phyloP scores from a whole-genome alignment of 1,140 invertebrate species.

The Orussus abietinus region DNA sequence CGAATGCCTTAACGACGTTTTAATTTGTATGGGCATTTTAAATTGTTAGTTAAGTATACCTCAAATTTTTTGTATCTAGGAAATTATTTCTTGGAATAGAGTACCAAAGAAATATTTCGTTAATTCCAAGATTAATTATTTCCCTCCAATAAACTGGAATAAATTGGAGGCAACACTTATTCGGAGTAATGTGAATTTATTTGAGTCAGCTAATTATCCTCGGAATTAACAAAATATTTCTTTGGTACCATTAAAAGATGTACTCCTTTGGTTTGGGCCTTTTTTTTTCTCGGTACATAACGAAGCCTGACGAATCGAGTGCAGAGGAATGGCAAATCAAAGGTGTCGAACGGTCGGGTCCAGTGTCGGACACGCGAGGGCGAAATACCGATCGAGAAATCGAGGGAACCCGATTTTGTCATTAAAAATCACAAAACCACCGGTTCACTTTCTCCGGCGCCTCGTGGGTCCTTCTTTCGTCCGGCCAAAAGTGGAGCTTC shows the following conservation, averaged over 20 bases:
- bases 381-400: slow-evolving; percentile 1
- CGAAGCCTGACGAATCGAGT: background rate
- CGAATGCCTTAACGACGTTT: too few species aligned
- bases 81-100: slow-evolving; percentile 3
- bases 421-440: background rate
- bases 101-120: too few species aligned
- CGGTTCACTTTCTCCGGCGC: background rate
- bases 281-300: slow-evolving; percentile 3
- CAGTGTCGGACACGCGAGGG: background rate
- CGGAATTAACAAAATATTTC: too few species aligned
- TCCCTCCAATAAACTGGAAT: too few species aligned
- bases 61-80: background rate
- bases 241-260: too few species aligned
- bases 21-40: background rate
- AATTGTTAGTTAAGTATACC: background rate
- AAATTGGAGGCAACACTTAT: too few species aligned
- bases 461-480: too few species aligned
- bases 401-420: background rate
- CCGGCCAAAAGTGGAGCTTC: too few species aligned
- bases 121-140: too few species aligned
- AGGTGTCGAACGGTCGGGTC: background rate
- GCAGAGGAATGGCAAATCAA: background rate
- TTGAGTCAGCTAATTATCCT: too few species aligned
- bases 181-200: too few species aligned
- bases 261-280: slow-evolving; percentile 1